Percentiles rank a stretch among this genome's conserved stretches.
phyloP scores from a whole-genome alignment of 2,888 invertebrate species.

The Prionchulus punctatus region DNA sequence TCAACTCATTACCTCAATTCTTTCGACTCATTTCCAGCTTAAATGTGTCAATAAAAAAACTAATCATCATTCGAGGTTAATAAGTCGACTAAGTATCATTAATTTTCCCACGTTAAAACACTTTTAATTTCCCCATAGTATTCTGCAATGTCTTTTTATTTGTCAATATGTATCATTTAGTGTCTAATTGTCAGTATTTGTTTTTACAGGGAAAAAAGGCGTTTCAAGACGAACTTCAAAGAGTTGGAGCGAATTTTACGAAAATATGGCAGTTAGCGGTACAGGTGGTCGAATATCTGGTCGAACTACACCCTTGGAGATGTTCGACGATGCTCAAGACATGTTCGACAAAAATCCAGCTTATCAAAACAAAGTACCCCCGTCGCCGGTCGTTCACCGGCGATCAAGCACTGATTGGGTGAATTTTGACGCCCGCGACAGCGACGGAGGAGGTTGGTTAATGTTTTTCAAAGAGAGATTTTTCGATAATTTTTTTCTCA shows the following conservation, averaged over 20 bases:
- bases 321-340: neutral
- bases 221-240: neutral
- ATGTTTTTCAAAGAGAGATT: no score
- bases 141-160: no score
- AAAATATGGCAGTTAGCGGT: neutral
- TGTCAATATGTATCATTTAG: no score
- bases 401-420: slow-evolving; percentile 27
- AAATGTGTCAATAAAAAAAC: no score
- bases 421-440: slow-evolving; percentile 21
- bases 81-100: no score
- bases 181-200: neutral
- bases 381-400: slow-evolving; percentile 25
- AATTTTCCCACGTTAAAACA: no score
- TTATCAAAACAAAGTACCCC: slow-evolving; percentile 17
- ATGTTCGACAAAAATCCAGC: slow-evolving; percentile 7
- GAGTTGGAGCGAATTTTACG: slow-evolving; percentile 11
- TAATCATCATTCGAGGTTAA: no score
- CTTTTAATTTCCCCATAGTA: no score
- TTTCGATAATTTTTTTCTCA: no score
- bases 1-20: no score
- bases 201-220: neutral
- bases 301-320: neutral
- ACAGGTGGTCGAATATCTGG: slow-evolving; percentile 1
- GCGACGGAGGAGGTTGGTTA: no score
- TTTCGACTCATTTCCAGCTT: no score